Conservation (phyloP, 1,140 invertebrate genomes). For the Amphibalanus amphitrite region DNA sequence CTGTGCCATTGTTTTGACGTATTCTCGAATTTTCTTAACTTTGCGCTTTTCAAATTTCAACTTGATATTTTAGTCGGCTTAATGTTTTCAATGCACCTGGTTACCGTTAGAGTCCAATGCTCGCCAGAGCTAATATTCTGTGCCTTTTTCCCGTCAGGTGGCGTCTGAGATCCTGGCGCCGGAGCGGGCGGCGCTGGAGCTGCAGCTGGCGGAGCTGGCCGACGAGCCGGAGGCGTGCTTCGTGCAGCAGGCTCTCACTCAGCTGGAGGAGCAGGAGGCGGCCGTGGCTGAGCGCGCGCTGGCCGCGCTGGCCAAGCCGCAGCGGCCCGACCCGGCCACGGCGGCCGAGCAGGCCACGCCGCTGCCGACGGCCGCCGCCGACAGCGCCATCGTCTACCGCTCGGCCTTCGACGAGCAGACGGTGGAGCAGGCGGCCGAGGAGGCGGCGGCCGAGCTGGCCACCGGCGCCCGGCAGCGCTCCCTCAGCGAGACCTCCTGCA, state of each 20-base stretch:
- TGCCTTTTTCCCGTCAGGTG: conserved; percentile 31
- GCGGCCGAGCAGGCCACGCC: background rate
- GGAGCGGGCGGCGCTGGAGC: conserved; percentile 48
- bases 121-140: too few relatives aligned
- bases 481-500: background rate
- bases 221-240: conserved; percentile 65
- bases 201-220: conserved; percentile 38
- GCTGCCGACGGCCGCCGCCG: background rate
- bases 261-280: conserved; percentile 31
- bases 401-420: background rate
- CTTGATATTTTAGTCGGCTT: conserved; percentile 6
- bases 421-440: background rate
- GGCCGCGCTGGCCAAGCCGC: background rate
- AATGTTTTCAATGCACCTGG: conserved; percentile 12
- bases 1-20: background rate
- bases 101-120: too few relatives aligned
- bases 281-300: background rate
- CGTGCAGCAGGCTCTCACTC: conserved; percentile 55
- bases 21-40: background rate
- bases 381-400: background rate
- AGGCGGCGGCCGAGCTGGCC: background rate
- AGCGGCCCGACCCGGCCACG: background rate
- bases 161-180: conserved; percentile 43
- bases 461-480: background rate
- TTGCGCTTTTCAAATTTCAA: background rate